These are phyloP conservation scores for Dolichopus griseipennis DNA, from an alignment of 2,888 invertebrate species.

Conservation along the genomic window DNA sequence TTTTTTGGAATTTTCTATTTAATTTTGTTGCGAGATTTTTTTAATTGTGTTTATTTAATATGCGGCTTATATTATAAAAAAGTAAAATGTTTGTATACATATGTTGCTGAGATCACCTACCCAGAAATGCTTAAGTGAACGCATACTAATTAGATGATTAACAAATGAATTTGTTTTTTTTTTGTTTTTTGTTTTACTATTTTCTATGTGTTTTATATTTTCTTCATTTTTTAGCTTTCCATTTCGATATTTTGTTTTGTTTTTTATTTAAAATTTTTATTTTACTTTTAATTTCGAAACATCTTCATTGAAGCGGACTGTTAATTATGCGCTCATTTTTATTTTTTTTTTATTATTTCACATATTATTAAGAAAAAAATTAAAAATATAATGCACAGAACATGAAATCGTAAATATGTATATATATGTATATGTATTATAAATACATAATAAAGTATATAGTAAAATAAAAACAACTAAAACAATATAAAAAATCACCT, in stretches of 20 bases:
- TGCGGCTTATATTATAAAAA: too few relatives aligned
- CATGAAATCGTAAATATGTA: too few relatives aligned
- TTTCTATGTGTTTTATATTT: background rate
- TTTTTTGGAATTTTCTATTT: too few relatives aligned
- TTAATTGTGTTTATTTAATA: too few relatives aligned
- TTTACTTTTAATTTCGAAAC: background rate
- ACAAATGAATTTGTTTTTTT: background rate
- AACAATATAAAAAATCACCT: too few relatives aligned
- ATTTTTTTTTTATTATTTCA: too few relatives aligned
- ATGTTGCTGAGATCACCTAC: background rate
- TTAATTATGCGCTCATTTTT: conserved; percentile 2
- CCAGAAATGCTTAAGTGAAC: conserved; percentile 3
- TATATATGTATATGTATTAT: too few relatives aligned
- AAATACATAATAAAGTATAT: too few relatives aligned
- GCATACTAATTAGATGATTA: conserved; percentile 6
- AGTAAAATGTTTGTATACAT: background rate
- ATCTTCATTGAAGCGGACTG: conserved; percentile 1
- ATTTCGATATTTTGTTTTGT: background rate
- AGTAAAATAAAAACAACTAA: too few relatives aligned
- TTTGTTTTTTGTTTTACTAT: background rate
- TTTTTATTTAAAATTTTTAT: background rate
- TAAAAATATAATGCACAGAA: too few relatives aligned
- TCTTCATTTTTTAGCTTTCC: background rate
- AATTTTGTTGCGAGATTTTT: too few relatives aligned
- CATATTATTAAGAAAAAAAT: too few relatives aligned